Evolutionary conservation across 2,888 invertebrate genomes (phyloP).

Genomic region (Philhelius pedissequus): DNA sequence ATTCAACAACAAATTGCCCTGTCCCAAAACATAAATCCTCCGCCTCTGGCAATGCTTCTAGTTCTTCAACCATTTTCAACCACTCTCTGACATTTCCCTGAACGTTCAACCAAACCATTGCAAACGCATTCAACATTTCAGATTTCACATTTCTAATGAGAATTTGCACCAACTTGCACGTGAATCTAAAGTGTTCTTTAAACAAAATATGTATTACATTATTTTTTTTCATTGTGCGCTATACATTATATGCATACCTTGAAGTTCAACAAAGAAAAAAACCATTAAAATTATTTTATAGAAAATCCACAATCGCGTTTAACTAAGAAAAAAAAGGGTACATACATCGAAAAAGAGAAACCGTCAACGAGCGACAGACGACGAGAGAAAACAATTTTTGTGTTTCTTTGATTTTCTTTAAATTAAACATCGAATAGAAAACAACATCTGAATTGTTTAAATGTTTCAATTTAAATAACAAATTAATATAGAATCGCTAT

Average conservation of each 20-base stretch:
- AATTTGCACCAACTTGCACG: constrained; percentile 12
- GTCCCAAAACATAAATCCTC: not conserved
- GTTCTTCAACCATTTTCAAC: not conserved
- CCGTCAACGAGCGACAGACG: too few relatives aligned
- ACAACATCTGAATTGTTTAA: not conserved
- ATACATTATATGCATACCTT: not conserved
- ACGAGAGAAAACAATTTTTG: not conserved
- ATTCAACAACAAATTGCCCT: not conserved
- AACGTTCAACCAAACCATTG: constrained; percentile 21
- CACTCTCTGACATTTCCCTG: constrained; percentile 32
- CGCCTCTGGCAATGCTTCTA: constrained; percentile 17
- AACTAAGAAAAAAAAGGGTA: too few relatives aligned
- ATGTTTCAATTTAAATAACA: not conserved
- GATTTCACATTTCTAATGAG: constrained; percentile 20
- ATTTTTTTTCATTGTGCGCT: constrained; percentile 23
- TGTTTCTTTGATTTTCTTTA: not conserved
- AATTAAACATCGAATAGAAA: not conserved
- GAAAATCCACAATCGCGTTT: not conserved
- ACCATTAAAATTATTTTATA: not conserved
- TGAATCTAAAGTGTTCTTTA: not conserved
- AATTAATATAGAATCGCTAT: not conserved
- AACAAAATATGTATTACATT: not conserved
- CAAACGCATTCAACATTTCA: constrained; percentile 43
- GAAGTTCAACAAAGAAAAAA: not conserved
- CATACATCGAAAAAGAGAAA: not conserved